Percentiles rank a stretch among this genome's conserved stretches.
These are phyloP conservation scores for Toxotes chatareus DNA, from an alignment of 2,113 vertebrate genomes.

Conservation along the genomic window DNA sequence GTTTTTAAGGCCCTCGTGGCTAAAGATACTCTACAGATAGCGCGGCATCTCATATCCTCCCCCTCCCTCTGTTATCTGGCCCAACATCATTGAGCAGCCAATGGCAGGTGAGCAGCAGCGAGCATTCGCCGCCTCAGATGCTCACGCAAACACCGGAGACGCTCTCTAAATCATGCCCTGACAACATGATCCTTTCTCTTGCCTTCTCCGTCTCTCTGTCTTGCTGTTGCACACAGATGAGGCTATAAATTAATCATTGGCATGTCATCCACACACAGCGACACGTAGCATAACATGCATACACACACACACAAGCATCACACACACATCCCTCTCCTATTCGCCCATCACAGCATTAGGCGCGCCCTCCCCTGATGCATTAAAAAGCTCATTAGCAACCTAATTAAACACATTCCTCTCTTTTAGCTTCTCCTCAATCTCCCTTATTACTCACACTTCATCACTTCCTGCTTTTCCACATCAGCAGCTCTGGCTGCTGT, in stretches of 20 bases:
- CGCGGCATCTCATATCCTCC: slow-evolving; percentile 73
- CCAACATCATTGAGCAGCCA: slow-evolving; percentile 63
- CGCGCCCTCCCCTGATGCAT: slow-evolving; percentile 78
- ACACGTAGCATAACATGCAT: slow-evolving; percentile 66
- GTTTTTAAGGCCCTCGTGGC: slow-evolving; percentile 59
- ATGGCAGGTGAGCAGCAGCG: slow-evolving; percentile 59
- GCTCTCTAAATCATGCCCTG: slow-evolving; percentile 77
- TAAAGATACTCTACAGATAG: slow-evolving; percentile 74
- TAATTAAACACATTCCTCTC: slow-evolving; percentile 88
- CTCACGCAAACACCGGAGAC: slow-evolving; percentile 56
- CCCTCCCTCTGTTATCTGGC: slow-evolving; percentile 62
- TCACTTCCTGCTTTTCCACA: slow-evolving; percentile 82
- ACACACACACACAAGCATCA: slow-evolving; percentile 29
- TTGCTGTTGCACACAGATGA: slow-evolving; percentile 78
- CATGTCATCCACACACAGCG: slow-evolving; percentile 73
- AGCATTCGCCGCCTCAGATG: slow-evolving; percentile 35
- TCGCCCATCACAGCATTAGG: slow-evolving; percentile 60
- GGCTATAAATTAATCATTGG: slow-evolving; percentile 82
- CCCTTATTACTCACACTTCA: slow-evolving; percentile 83
- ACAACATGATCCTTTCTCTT: slow-evolving; percentile 67
- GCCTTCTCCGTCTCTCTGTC: slow-evolving; percentile 55
- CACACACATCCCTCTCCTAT: slow-evolving; percentile 26
- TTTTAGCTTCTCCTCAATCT: slow-evolving; percentile 86
- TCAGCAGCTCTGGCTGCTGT: slow-evolving; percentile 76
- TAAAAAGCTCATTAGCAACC: slow-evolving; percentile 88